Evolutionary conservation across 2,797 vertebrate genomes (phyloP).

Genomic region (Pseudotriccus pelzelni): DNA sequence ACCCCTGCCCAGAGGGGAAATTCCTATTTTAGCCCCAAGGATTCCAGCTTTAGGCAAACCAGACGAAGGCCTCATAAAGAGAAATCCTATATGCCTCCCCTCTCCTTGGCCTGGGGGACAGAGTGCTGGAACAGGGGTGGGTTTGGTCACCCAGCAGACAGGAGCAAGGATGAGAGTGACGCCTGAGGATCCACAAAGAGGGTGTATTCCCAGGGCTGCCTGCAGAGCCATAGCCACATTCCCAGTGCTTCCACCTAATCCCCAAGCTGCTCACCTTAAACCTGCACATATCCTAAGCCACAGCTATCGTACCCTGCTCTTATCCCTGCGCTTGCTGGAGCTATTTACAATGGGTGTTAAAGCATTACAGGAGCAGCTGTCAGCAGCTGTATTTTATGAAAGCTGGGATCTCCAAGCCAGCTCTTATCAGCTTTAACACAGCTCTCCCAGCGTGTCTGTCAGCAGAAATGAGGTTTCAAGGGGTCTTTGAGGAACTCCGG

Average conservation of each 20-base stretch:
- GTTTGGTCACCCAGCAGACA: neutral
- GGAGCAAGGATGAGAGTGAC: rapidly evolving
- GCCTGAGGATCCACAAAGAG: neutral
- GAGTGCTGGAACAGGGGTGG: neutral
- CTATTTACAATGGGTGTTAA: neutral
- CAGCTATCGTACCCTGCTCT: neutral
- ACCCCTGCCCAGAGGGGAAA: neutral
- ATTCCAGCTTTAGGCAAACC: neutral
- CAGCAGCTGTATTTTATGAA: neutral
- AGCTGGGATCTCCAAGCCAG: neutral
- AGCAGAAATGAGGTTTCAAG: neutral
- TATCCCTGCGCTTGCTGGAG: neutral
- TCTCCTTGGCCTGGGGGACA: rapidly evolving
- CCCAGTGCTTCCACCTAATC: neutral
- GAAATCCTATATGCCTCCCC: neutral
- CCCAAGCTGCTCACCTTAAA: neutral
- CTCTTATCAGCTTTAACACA: neutral
- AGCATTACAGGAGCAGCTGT: neutral
- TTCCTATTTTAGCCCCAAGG: neutral
- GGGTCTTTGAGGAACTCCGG: neutral
- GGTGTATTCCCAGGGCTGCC: neutral
- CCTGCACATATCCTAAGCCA: neutral
- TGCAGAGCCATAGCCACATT: rapidly evolving
- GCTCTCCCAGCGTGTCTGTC: neutral
- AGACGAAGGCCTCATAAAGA: neutral